phyloP scores from a whole-genome alignment of 2,888 invertebrate genomes.

The Apamea crenata region DNA sequence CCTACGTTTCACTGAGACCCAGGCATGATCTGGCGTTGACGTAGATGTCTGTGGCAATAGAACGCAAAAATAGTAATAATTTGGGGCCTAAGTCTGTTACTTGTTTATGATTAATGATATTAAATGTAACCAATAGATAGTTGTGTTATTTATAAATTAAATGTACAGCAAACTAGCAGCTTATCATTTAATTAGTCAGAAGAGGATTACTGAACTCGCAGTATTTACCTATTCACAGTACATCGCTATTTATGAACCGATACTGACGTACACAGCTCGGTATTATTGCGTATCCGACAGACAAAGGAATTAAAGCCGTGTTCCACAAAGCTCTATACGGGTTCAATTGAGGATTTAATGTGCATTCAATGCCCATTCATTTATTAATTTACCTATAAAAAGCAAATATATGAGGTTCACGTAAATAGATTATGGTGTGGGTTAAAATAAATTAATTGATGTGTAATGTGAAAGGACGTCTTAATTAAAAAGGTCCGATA shows the following conservation, averaged over 20 bases:
- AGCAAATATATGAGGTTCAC: constrained; percentile 5
- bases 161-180: background rate
- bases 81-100: background rate
- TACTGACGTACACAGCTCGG: background rate
- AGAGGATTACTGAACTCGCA: constrained; percentile 9
- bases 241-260: background rate
- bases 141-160: background rate
- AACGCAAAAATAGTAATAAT: background rate
- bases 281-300: constrained; percentile 20
- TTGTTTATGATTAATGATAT: background rate
- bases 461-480: background rate
- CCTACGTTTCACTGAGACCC: background rate
- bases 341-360: constrained; percentile 35
- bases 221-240: background rate
- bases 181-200: constrained; percentile 5
- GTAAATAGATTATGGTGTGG: background rate
- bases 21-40: background rate
- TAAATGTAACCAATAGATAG: background rate
- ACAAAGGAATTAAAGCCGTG: constrained; percentile 48
- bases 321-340: constrained; percentile 26
- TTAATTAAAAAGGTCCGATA: background rate
- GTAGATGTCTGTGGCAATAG: background rate
- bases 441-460: background rate
- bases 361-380: constrained; percentile 31
- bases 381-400: constrained; percentile 6